Evolutionary conservation across 2,113 vertebrate species (phyloP).

Genomic region (Pteronura brasiliensis): DNA sequence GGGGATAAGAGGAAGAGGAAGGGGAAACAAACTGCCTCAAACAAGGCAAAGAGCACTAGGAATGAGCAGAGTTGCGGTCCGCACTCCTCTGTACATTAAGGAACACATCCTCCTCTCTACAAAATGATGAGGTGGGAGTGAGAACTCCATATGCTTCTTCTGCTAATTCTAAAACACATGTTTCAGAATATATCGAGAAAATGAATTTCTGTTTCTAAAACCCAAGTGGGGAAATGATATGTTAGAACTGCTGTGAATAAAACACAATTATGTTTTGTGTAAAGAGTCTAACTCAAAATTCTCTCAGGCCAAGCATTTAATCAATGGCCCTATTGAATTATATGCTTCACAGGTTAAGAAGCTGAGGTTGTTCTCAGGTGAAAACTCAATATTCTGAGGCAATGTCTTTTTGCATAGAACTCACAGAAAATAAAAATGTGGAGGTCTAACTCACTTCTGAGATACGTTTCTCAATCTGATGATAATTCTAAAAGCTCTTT

Average conservation of each 20-base stretch:
- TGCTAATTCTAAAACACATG: constrained; percentile 1
- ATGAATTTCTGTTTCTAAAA: neutral
- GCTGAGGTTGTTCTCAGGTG: neutral
- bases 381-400: neutral
- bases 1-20: neutral
- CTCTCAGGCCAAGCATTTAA: constrained; percentile 7
- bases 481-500: neutral
- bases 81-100: neutral
- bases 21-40: neutral
- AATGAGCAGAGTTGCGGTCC: neutral
- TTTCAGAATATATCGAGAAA: constrained; percentile 9
- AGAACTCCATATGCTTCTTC: neutral
- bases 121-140: neutral
- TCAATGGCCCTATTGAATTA: neutral
- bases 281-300: constrained; percentile 32
- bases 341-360: constrained; percentile 16
- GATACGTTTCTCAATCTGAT: neutral
- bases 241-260: neutral
- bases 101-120: neutral
- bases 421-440: neutral
- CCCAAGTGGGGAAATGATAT: neutral
- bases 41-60: neutral
- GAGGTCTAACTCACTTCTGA: neutral
- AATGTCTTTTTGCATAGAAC: constrained; percentile 6
- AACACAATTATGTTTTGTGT: neutral